Base-by-base conservation (phyloP, 2,888 invertebrate species). In the Nymphalis c-album region DNA sequence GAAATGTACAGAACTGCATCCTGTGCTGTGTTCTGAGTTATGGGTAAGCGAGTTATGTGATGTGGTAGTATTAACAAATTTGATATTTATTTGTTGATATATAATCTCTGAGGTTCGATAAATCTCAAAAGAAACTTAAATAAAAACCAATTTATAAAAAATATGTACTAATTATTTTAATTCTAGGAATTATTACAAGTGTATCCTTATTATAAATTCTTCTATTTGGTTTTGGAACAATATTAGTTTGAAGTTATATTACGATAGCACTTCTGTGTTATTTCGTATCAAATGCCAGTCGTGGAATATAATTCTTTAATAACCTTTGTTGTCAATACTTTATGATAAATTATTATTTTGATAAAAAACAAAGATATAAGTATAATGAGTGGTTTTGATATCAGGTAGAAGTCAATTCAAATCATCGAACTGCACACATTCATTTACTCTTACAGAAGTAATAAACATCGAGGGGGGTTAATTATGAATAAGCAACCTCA, bases 391-490 rank as follows among this genome's bases (percentile, higher is more conserved):
- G 63, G 60, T 53, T 67, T 63, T 65, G 64, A 67, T 64, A 20
- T 35, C 68, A 67, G 72, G 73, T 67, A 68, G 69, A 68, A 73
- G 73, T 70, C 69, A 74, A 82, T 84, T 87, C 81, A 80, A 85
- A 85, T 83, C 83, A 82, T 81, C 76, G 74, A 84, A 83, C 80
- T 82, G 79, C 83, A 77, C 79, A 80, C 81, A 82, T 85, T 83
- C 82, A 83, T 86, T 85, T 79, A 81, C 83, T 81, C 78, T 76
- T 88, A 91, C 91, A 91, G 91, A 89, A 91, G 91, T 92, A 91
- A 88, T 90, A 87, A 90, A 85, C 88, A 75, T 86, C 87, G 78
- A 89, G 90, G 91, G 90, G 91, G 91, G 90, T 82, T 91, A 91
- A 92, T 92, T 91, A 90, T 91, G 90, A 91, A 91, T 90, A 89